Conservation (phyloP, 2,888 invertebrate genomes). For the Ectobius pallidus region DNA sequence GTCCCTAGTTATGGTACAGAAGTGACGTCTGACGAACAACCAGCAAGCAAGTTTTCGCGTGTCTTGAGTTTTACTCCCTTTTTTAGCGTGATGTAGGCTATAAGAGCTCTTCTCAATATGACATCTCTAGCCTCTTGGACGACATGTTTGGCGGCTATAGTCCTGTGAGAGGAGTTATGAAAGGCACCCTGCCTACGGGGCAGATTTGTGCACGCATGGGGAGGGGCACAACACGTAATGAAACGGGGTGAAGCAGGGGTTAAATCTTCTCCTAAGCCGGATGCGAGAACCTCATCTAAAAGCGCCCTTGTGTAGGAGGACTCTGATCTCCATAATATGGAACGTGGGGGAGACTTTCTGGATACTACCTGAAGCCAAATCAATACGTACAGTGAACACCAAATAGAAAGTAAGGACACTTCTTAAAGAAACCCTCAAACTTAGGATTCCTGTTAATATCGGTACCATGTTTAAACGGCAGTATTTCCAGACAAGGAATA, state of each 20-base stretch:
- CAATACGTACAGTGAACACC: too few relatives aligned
- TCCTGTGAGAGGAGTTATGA: not conserved
- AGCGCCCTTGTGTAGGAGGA: not conserved
- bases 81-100: too few relatives aligned
- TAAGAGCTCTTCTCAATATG: not conserved
- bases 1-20: too few relatives aligned
- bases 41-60: too few relatives aligned
- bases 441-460: too few relatives aligned
- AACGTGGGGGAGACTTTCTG: not conserved
- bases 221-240: not conserved
- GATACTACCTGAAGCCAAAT: not conserved
- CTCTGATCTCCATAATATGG: slow-evolving; percentile 14
- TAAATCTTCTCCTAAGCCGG: slow-evolving; percentile 17
- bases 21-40: too few relatives aligned
- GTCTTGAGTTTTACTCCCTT: too few relatives aligned
- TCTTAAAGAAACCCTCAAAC: too few relatives aligned
- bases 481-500: too few relatives aligned
- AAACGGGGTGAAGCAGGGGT: slow-evolving; percentile 21
- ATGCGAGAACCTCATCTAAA: slow-evolving; percentile 17
- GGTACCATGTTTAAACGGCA: too few relatives aligned
- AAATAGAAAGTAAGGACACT: too few relatives aligned
- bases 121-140: not conserved
- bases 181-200: slow-evolving; percentile 9
- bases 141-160: not conserved
- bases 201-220: slow-evolving; percentile 20